Evolutionary conservation across 2,888 invertebrate species (phyloP), one percentile per base, ranked within the genome.

Genomic region (Nematopogon swammerdamellus): DNA sequence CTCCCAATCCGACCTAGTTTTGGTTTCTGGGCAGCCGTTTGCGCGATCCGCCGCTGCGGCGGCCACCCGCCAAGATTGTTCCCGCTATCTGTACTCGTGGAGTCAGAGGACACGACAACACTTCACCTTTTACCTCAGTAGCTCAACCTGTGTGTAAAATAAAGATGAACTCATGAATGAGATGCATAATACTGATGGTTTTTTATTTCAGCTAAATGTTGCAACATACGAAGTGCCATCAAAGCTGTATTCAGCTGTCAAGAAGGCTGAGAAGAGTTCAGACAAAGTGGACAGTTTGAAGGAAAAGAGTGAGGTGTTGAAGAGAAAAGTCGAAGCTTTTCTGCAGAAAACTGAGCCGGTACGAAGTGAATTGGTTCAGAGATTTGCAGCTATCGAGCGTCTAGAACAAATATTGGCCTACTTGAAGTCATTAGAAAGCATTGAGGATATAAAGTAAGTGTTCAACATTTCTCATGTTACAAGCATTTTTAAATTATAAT

Each of bases 371-470:
- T 62, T 85, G 25, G 67, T 74, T 51, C 69, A 64, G 50, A 62
- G 69, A 46, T 72, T 73, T 57, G 66, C 73, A 56, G 70, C 84
- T 2, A 72, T 82, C 43, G 64, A 64, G 30, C 81, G 82, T 58
- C 63, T 89, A 2, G 74, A 83, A 55, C 79, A 81, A 53, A 82
- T 83, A 50, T 70, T 89, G 16, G 67, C 83, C 44, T 92, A 92
- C 67, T 68, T 91, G 50, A 84, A 82, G 60, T 82, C 89, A 44
- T 79, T 90, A 56, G 84, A 87, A 60, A 83, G 83, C 60, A 82
- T 92, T 57, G 87, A 92, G 62, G 84, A 86, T 55, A 71, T 91
- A 49, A 87, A 88, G 89, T 88, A 67, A 59, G 55, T 52, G 25
- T 25, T 25, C 8, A 8, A 25, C 25, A 25, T 25, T 30, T 16